Evolutionary conservation across 2,113 vertebrate genomes (phyloP), one percentile per base, ranked within the genome.

Genomic region (Antigone vipio): DNA sequence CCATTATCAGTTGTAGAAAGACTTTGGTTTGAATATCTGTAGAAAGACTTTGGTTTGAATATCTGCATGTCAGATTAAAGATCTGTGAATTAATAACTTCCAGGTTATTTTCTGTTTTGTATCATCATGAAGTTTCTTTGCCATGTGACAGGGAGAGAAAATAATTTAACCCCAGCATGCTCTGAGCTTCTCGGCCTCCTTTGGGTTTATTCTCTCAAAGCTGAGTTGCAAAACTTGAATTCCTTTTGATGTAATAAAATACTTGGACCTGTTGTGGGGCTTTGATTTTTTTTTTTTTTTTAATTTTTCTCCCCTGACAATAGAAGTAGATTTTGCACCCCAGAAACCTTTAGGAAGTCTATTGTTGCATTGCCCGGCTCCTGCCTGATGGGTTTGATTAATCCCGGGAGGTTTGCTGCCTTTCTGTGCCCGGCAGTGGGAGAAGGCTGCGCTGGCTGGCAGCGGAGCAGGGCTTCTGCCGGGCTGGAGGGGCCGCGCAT

Each of bases 371-470:
- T 42, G 45, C 64, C 68, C 27, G 4, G 40, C 79, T 92, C 38
- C 85, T 77, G 44, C 40, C 27, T 2, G 68, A 35, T 29, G 76
- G 21, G 5, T 8, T 87, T 79, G 29, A 30, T 74, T 27, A 44
- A 79, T 78, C 38, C 82, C 58, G 2, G 63, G 76, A 11, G 82
- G 49, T 79, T 90, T 40, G 35, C 5, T 8, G 13, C 20, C 64
- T 63, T 26, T 26, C 47, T 20, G 26, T 3, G 53, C 73, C 74
- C 76, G 49, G 40, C 74, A 18, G 93, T 68, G 89, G 71, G 88
- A 95, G 96, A 38, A 91, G 92, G 79, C 77, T 77, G 81, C 40
- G 63, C 58, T 32, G 52, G 34, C n/a, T 42, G 30, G 23, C 26
- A 44, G 47, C 29, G 9, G 44, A 4, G n/a, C 63, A 3, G 56